Base-by-base conservation (phyloP, 2,113 vertebrate genomes). In the Marmota flaviventris region DNA sequence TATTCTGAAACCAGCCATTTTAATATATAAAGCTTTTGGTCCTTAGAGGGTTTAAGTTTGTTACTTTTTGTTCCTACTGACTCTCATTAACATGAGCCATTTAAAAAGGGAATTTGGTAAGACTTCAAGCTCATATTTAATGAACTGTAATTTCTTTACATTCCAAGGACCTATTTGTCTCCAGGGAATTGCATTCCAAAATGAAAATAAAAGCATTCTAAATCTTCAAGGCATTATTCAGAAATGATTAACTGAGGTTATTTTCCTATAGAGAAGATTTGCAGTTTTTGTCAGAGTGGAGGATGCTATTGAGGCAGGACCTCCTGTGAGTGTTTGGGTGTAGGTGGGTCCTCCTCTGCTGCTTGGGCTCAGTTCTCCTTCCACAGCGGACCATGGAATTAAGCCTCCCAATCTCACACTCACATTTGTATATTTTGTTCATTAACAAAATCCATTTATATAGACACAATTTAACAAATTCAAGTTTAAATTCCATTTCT, bases 401-500 rank as follows among this genome's bases (percentile, higher is more conserved):
- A 56, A 42, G 14, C 27, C 39, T 89, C 34, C n/a, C 20, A 53
- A 24, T 76, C 45, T 75, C 92, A 75, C 20, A 27, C 16, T 76
- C 69, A 51, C 20, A 24, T 58, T 45, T 34, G 27, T 69, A 51
- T 89, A 24, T 25, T 72, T 29, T 37, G 27, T 73, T 22, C 34
- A 51, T 51, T 37, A 85, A 63, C 27, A 48, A 92, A 45, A 89
- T 67, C 27, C 32, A 76, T 56, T 81, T 56, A 56, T 56, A 17
- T 56, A 56, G 17, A 56, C 53, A 56, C 20, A 56, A 18, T 56
- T 56, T 18, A 56, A 56, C 17, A 18, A 18, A 56, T 56, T 56
- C 53, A 56, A 56, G 34, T 42, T 87, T 91, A 91, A 84, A 76
- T 61, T 53, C 20, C 9, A 89, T 81, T 81, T 96, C 63, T 56